Conservation (phyloP, 2,113 vertebrate genomes). For the Petroica traversi region DNA sequence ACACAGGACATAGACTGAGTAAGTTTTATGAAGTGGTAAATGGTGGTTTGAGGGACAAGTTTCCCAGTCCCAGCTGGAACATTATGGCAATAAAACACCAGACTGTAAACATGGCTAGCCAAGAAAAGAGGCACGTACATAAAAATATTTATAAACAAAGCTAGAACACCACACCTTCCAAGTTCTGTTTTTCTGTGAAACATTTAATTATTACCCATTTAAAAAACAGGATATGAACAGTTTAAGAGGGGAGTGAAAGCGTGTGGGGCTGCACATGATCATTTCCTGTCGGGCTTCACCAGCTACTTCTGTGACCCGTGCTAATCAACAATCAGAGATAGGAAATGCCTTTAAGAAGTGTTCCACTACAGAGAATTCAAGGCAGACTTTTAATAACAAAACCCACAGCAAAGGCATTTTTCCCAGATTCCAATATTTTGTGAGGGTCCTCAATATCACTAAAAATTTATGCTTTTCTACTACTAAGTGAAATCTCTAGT, state of each 20-base stretch:
- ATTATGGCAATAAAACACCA: background rate
- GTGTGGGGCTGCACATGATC: background rate
- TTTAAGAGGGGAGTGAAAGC: background rate
- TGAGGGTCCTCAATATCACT: background rate
- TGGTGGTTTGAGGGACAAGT: background rate
- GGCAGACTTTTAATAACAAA: background rate
- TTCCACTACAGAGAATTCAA: background rate
- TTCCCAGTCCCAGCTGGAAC: background rate
- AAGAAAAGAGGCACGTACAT: background rate
- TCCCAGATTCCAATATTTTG: background rate
- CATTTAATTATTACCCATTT: background rate
- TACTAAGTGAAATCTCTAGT: background rate
- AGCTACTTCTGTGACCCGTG: background rate
- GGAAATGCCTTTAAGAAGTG: background rate
- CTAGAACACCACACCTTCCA: background rate
- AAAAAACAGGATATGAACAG: slow-evolving; percentile 22
- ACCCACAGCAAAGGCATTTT: background rate
- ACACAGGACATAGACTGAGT: background rate
- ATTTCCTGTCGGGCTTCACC: background rate
- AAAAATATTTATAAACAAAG: background rate
- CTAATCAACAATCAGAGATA: background rate
- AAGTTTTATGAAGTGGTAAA: background rate
- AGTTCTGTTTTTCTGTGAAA: background rate
- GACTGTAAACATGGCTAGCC: background rate
- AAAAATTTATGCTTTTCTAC: background rate